These are phyloP conservation scores for Parazoanthus atlanticus DNA, from an alignment of 92 coral and sea anemone genomes.

Conservation along the genomic window DNA sequence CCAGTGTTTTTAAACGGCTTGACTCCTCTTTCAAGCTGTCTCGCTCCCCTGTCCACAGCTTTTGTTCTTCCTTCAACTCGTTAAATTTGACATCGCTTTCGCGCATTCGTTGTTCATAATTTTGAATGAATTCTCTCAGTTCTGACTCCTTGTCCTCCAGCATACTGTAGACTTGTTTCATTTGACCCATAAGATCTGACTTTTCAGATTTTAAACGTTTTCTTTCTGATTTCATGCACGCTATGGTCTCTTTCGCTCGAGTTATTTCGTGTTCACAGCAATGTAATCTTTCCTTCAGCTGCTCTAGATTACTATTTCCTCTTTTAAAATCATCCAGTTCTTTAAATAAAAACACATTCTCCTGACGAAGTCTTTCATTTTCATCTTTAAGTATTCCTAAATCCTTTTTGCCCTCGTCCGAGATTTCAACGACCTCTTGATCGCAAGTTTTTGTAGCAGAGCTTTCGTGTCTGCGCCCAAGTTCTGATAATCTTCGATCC, in stretches of 20 bases:
- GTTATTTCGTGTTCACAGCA: constrained; percentile 91
- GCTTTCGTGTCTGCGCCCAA: constrained; percentile 30
- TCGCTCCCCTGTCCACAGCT: constrained; percentile 50
- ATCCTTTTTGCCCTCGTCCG: constrained; percentile 44
- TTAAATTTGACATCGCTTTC: constrained; percentile 70
- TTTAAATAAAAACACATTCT: constrained; percentile 72
- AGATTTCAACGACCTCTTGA: constrained; percentile 40
- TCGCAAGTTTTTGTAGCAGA: constrained; percentile 14
- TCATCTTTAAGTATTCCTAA: constrained; percentile 70
- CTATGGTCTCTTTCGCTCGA: constrained; percentile 95
- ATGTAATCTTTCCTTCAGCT: constrained; percentile 80
- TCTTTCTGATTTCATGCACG: constrained; percentile 88
- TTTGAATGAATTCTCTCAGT: constrained; percentile 88
- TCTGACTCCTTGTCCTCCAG: constrained; percentile 93
- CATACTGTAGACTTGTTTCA: constrained; percentile 91
- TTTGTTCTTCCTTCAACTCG: constrained; percentile 69
- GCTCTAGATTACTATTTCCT: constrained; percentile 84
- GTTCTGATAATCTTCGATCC: constrained; percentile 88
- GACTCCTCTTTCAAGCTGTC: constrained; percentile 26
- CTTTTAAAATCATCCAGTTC: constrained; percentile 82
- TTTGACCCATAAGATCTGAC: constrained; percentile 80
- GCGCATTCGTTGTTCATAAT: constrained; percentile 91
- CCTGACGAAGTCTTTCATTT: constrained; percentile 80
- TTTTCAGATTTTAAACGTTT: constrained; percentile 93
- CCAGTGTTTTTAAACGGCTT: constrained; percentile 58